Conservation (phyloP, 2,888 invertebrate species). For the Tenthredo amoena region DNA sequence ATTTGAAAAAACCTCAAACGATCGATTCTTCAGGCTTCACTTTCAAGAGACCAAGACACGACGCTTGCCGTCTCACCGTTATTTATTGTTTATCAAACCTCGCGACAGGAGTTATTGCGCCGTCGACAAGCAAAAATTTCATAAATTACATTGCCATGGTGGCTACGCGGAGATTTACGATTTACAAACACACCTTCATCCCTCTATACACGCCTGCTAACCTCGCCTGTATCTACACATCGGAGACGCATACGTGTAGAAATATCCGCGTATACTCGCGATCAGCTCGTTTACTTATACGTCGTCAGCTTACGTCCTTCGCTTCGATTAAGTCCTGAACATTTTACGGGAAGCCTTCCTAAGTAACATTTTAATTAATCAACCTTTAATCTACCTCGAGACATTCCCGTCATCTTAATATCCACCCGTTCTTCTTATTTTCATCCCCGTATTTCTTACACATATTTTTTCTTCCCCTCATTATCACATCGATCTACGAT, state of each 20-base stretch:
- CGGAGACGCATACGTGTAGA: neutral
- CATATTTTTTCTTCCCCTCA: neutral
- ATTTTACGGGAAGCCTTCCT: constrained; percentile 24
- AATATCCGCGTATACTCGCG: neutral
- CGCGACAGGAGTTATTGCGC: constrained; percentile 52
- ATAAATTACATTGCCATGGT: constrained; percentile 46
- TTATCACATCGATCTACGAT: neutral
- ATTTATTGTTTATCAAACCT: constrained; percentile 53
- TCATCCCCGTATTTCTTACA: neutral
- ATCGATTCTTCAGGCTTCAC: constrained; percentile 56
- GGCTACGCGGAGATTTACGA: constrained; percentile 42
- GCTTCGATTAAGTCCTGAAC: constrained; percentile 49
- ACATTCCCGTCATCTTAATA: constrained; percentile 12
- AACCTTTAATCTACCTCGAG: constrained; percentile 17
- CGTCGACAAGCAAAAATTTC: constrained; percentile 52
- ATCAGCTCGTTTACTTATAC: constrained; percentile 28
- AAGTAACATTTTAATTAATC: constrained; percentile 49
- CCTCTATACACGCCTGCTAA: neutral
- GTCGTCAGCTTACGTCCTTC: constrained; percentile 12
- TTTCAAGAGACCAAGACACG: constrained; percentile 35
- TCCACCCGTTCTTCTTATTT: neutral
- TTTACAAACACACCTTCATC: constrained; percentile 14
- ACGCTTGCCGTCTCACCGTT: constrained; percentile 46
- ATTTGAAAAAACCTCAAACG: constrained; percentile 69
- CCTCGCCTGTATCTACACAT: neutral